A percentile compares a stretch with the other conserved stretches of the same genome.
These are phyloP conservation scores for Brachionus koreanus DNA, from an alignment of 1,140 invertebrate genomes.

Conservation along the genomic window DNA sequence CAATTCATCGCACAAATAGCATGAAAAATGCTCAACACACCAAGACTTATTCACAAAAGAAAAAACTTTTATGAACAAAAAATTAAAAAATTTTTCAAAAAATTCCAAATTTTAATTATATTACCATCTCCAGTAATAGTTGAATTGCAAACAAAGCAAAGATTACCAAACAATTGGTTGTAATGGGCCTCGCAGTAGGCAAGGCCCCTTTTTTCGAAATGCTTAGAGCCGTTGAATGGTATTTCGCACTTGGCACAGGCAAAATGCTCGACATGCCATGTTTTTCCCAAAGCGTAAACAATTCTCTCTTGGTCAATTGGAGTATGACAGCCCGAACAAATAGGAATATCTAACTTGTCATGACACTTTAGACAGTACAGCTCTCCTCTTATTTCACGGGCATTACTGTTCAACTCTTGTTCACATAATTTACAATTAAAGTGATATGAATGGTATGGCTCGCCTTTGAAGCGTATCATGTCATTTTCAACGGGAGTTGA, in stretches of 20 bases:
- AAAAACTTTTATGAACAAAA: slow-evolving; percentile 47
- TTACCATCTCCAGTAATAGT: slow-evolving; percentile 95
- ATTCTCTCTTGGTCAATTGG: slow-evolving; percentile 74
- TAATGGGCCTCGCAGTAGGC: slow-evolving; percentile 99
- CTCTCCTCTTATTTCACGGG: slow-evolving; percentile 89
- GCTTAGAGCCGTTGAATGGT: slow-evolving; percentile 94
- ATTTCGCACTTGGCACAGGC: slow-evolving; percentile 99
- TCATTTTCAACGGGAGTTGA: slow-evolving; percentile 81
- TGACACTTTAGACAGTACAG: slow-evolving; percentile 95
- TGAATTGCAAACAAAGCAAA: slow-evolving; percentile 97
- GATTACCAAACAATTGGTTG: slow-evolving; percentile 93
- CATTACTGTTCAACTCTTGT: slow-evolving; percentile 70
- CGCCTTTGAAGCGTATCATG: slow-evolving; percentile 87
- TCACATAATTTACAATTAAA: slow-evolving; percentile 81
- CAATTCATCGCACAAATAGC: slow-evolving; percentile 91
- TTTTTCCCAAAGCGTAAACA: slow-evolving; percentile 93
- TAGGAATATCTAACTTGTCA: slow-evolving; percentile 93
- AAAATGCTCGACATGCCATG: slow-evolving; percentile 99
- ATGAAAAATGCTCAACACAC: slow-evolving; percentile 99
- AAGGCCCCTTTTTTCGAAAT: slow-evolving; percentile 97
- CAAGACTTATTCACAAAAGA: slow-evolving; percentile 85
- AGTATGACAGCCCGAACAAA: slow-evolving; percentile 86
- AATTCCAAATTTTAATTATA: slow-evolving; percentile 49
- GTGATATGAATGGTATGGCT: slow-evolving; percentile 98
- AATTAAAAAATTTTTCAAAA: background rate